A percentile compares a stretch with the other conserved stretches of the same genome.
Evolutionary conservation across 2,113 vertebrate genomes (phyloP).

Genomic region (Crotophaga sulcirostris): DNA sequence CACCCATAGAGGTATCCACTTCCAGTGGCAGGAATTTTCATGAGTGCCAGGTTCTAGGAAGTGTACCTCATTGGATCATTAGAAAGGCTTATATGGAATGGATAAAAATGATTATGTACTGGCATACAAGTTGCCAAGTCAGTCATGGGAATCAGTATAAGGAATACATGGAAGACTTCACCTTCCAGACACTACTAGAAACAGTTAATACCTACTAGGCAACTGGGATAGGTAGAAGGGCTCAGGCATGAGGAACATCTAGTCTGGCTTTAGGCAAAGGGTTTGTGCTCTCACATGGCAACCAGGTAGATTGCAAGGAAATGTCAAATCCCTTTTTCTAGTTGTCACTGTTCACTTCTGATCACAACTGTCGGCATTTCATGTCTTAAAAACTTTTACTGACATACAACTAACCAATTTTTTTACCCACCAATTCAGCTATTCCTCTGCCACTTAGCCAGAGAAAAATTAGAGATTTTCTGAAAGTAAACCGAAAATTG

Average conservation of each 20-base stretch:
- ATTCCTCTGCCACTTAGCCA: background rate
- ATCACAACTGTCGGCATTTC: background rate
- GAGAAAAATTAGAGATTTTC: background rate
- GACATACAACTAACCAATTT: background rate
- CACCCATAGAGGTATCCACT: background rate
- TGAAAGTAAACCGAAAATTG: background rate
- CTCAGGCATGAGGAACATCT: background rate
- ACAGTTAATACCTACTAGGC: background rate
- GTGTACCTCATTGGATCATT: background rate
- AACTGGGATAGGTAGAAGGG: background rate
- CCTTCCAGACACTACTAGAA: background rate
- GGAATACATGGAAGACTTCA: background rate
- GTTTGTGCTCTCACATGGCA: background rate
- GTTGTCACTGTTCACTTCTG: background rate
- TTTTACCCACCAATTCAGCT: background rate
- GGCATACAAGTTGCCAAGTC: background rate
- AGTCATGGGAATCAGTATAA: background rate
- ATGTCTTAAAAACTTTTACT: background rate
- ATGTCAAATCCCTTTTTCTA: background rate
- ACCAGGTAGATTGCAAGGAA: background rate
- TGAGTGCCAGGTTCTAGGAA: background rate
- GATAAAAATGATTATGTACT: background rate
- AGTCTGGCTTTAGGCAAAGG: background rate
- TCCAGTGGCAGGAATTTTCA: background rate
- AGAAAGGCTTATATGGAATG: background rate